These are phyloP conservation scores for Falcaria lacertinaria DNA, from an alignment of 2,888 invertebrate genomes.

Conservation along the genomic window DNA sequence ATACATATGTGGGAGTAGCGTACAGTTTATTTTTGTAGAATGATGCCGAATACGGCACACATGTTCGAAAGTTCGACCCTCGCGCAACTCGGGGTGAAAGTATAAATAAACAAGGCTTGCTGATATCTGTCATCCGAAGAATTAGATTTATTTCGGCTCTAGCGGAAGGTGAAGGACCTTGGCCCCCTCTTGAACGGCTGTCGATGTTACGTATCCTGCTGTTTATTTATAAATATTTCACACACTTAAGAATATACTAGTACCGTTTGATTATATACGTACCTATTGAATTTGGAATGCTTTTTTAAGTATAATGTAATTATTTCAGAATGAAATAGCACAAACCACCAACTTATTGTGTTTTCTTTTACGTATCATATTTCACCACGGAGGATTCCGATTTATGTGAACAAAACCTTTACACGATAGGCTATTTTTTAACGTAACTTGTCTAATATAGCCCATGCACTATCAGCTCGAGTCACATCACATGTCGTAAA, in stretches of 20 bases:
- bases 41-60: constrained; percentile 54
- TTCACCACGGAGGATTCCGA: too few species aligned
- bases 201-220: constrained; percentile 29
- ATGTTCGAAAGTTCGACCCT: constrained; percentile 68
- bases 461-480: constrained; percentile 49
- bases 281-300: too few species aligned
- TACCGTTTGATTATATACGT: too few species aligned
- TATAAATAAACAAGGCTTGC: constrained; percentile 78
- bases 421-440: constrained; percentile 20
- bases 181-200: constrained; percentile 44
- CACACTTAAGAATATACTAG: constrained; percentile 7
- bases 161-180: constrained; percentile 71
- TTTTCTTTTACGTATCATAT: too few species aligned
- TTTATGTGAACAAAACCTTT: background rate
- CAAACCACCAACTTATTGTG: too few species aligned
- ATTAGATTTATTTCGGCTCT: constrained; percentile 76
- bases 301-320: too few species aligned
- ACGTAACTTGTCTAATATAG: constrained; percentile 59
- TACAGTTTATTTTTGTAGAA: constrained; percentile 66
- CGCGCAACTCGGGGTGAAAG: constrained; percentile 58
- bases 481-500: constrained; percentile 55
- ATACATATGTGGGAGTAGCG: constrained; percentile 6
- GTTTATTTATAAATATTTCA: constrained; percentile 42
- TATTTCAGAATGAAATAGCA: too few species aligned
- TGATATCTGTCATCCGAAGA: constrained; percentile 77